Base-by-base conservation (phyloP, 2,113 vertebrate genomes). In the Proterorhinus semilunaris region DNA sequence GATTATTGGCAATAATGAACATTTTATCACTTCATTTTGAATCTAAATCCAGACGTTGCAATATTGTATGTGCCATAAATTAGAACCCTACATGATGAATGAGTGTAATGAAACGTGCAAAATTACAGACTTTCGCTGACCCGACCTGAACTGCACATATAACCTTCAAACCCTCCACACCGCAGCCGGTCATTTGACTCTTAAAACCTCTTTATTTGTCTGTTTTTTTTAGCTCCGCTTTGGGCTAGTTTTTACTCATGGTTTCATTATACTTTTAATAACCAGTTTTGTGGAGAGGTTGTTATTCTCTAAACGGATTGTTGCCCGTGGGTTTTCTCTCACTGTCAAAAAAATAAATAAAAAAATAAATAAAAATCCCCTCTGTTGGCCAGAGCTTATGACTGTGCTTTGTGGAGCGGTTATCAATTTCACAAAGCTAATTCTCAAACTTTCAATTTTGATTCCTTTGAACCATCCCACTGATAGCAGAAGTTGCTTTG, bases 81-180 rank as follows among this genome's bases (percentile, higher is more conserved):
- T 21, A 54, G 72, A 61, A 73, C 54, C 42, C 49, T 72, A 67
- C 78, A 86, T 84, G 72, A 75, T 71, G 64, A 68, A 72, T 75
- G 68, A 80, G 63, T 45, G 64, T 65, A 36, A 36, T 36, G 27
- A 3, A 36, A 58, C 62, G 62, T 70, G 53, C 53, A 5, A 74
- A 64, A 80, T 74, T 69, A 49, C 54, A 74, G 71, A 58, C 50
- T 62, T 69, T 82, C n/a, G 63, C 76, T 74, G 69, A 75, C 64
- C 50, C 5, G 42, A 55, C 62, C 53, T 71, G 51, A 63, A 72
- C 45, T 66, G 68, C 63, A 61, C 75, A 50, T 36, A 36, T 36
- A 36, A 36, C 27, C 2, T 36, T 36, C 27, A 36, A 36, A 36
- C 27, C 2, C 27, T 36, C 27, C 27, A 36, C 0, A 7, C 17